Base-by-base conservation (phyloP, 2,888 invertebrate species). In the Sipha maydis region DNA sequence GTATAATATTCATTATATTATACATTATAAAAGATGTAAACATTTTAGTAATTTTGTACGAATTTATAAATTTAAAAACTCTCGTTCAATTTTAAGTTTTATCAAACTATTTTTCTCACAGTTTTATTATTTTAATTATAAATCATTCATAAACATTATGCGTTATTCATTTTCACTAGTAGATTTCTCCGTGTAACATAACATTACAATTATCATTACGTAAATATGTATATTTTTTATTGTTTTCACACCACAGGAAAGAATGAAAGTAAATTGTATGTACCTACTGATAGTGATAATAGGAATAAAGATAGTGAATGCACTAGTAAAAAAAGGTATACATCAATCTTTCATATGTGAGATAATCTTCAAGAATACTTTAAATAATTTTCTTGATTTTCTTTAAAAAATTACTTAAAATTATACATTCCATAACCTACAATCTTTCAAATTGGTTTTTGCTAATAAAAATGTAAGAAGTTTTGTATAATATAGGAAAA, bases 391-490 rank as follows among this genome's bases (percentile, higher is more conserved):
- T 34, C 25, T 17, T 48, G 25, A 69, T 78, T 69, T 77, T 25
- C 48, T 69, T 69, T 85, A 41, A 85, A 67, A 25, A 67, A 85
- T 85, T 28, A 19, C 41, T 34, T 9, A 61, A 85, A 85, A 48
- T 78, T 78, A 85, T 48, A 25, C 17, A 34, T 69, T 76, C 54
- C 61, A 48, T 78, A 41, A 77, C 7, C 21, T 11, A 21, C 5
- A 67, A 83, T 41, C 76, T 61, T 76, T 67, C 61, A 8, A 5
- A n/a, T 25, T 75, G 25, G n/a, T 75, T 73, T 34, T 4, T 54
- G 3, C 54, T 14, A 41, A 76, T 38, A 61, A 76, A 83, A 54
- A 34, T 54, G 54, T 56, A 48, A 82, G 41, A 41, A 77, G 31
- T 67, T 41, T 67, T 31, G n/a, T 41, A 21, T 38, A n/a, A 11